Evolutionary conservation across 2,888 invertebrate species (phyloP).

Genomic region (Tanypteryx hageni): DNA sequence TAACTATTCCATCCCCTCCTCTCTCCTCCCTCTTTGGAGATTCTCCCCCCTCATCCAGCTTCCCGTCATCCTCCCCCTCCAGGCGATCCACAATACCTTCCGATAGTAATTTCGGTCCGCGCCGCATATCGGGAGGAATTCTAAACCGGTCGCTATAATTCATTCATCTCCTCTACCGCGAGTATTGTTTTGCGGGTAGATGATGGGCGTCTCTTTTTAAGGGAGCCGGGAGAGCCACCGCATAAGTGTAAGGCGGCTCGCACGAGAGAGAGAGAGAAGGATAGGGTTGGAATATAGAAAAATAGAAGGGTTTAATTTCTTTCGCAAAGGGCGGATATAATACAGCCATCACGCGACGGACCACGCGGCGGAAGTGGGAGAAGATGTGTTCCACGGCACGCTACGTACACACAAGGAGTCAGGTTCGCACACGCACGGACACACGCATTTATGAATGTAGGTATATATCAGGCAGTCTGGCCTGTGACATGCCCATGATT

Average conservation of each 20-base stretch:
- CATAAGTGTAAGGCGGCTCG: conserved; percentile 9
- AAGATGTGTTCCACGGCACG: too few relatives aligned
- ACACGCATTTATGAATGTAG: too few relatives aligned
- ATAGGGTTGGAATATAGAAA: not conserved
- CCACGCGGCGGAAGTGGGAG: too few relatives aligned
- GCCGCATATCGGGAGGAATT: not conserved
- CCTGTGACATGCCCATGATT: too few relatives aligned
- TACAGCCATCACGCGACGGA: conserved; percentile 33
- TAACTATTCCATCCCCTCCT: not conserved
- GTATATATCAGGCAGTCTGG: too few relatives aligned
- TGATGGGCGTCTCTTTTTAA: conserved; percentile 38
- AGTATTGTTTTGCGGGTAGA: conserved; percentile 36
- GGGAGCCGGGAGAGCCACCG: conserved; percentile 47
- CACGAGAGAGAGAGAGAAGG: not conserved
- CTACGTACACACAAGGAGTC: too few relatives aligned
- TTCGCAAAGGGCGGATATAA: not conserved
- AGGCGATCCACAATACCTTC: not conserved
- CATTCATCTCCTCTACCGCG: conserved; percentile 43
- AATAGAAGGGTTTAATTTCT: not conserved
- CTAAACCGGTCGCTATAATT: conserved; percentile 57
- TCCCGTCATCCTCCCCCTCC: not conserved
- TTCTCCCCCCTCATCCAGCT: not conserved
- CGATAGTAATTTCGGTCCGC: conserved; percentile 31
- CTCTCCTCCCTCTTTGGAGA: not conserved
- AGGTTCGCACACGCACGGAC: too few relatives aligned